Percentiles rank a stretch among this genome's conserved stretches.
phyloP scores from a whole-genome alignment of 2,888 invertebrate genomes.

The Eumerus sabulonum region DNA sequence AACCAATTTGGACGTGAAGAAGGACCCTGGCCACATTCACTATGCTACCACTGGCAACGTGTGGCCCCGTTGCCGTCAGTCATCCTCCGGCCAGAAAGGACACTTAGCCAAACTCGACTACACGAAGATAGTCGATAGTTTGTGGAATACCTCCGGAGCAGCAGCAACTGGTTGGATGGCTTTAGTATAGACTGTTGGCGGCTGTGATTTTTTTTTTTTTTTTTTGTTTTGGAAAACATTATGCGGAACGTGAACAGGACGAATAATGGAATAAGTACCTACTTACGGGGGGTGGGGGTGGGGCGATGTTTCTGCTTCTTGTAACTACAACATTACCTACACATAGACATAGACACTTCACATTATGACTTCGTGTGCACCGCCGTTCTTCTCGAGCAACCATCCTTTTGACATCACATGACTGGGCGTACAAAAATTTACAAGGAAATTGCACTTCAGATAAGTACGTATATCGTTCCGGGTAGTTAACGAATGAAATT shows the following conservation, averaged over 20 bases:
- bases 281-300: slow-evolving; percentile 66
- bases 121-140: slow-evolving; percentile 31
- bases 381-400: neutral
- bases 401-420: slow-evolving; percentile 60
- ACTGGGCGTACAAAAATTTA: slow-evolving; percentile 66
- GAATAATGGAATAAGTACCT: slow-evolving; percentile 68
- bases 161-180: slow-evolving; percentile 48
- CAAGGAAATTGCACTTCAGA: slow-evolving; percentile 71
- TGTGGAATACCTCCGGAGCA: slow-evolving; percentile 39
- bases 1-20: slow-evolving; percentile 47
- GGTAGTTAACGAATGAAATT: slow-evolving; percentile 71
- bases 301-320: slow-evolving; percentile 57
- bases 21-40: slow-evolving; percentile 41
- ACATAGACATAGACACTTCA: too few species aligned
- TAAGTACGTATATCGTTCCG: slow-evolving; percentile 70
- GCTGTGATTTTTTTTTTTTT: slow-evolving; percentile 49
- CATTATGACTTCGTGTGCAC: too few species aligned
- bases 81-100: too few species aligned
- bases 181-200: slow-evolving; percentile 35
- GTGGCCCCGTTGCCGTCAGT: too few species aligned
- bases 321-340: slow-evolving; percentile 46
- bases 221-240: slow-evolving; percentile 59
- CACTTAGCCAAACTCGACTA: slow-evolving; percentile 17
- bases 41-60: neutral
- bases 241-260: slow-evolving; percentile 68